Percentiles rank a stretch among this genome's conserved stretches.
These are phyloP conservation scores for Athalia rosae DNA, from an alignment of 2,888 invertebrate genomes.

Conservation along the genomic window DNA sequence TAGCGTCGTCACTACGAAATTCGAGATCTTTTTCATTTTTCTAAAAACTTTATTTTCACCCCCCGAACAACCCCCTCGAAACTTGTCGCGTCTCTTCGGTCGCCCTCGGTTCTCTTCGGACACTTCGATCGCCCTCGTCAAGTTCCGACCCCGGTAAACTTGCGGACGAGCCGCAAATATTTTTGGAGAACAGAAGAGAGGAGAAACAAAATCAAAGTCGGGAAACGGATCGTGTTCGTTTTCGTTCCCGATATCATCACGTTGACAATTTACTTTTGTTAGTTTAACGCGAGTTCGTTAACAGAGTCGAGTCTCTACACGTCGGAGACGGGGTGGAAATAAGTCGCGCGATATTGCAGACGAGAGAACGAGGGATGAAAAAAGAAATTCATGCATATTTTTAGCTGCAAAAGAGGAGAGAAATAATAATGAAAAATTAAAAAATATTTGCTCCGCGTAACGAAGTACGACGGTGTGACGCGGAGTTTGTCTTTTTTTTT, in stretches of 20 bases:
- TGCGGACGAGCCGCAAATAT: no score
- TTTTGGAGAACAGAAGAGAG: neutral
- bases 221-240: neutral
- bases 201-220: neutral
- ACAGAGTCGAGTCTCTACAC: no score
- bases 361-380: neutral
- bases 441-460: no score
- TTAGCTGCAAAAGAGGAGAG: neutral
- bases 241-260: no score
- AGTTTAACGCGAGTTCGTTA: no score
- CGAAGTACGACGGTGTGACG: no score
- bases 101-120: constrained; percentile 1
- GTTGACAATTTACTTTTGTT: neutral
- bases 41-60: neutral
- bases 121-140: constrained; percentile 18
- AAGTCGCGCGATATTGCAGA: no score
- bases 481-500: neutral
- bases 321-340: no score
- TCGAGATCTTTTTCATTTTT: neutral
- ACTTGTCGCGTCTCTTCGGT: constrained; percentile 1
- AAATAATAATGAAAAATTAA: neutral
- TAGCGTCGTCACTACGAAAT: no score
- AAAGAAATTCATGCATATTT: neutral
- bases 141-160: neutral
- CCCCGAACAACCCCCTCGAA: neutral